A percentile compares a stretch with the other conserved stretches of the same genome.
These are phyloP conservation scores for Gnathonemus echidnorhynchus DNA, from an alignment of 2,113 vertebrate genomes.

Conservation along the genomic window DNA sequence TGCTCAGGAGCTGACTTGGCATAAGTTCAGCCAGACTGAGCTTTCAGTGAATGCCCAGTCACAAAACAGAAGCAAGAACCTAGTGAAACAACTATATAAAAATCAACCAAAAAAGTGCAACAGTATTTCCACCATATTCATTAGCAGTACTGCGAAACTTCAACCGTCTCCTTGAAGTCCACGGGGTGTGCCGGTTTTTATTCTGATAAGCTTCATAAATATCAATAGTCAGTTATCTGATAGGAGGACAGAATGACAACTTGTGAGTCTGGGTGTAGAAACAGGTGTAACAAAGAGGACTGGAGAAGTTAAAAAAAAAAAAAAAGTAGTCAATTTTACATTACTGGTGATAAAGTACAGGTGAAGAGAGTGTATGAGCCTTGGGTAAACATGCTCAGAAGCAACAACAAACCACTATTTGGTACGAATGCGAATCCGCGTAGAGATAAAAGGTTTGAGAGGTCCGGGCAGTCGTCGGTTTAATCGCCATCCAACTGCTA, in stretches of 20 bases:
- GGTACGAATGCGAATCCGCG: not conserved
- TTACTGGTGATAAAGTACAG: not conserved
- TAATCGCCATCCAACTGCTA: not conserved
- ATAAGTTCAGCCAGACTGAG: not conserved
- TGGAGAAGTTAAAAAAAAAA: not conserved
- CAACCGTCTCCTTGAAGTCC: not conserved
- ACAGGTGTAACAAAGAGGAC: not conserved
- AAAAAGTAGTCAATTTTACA: not conserved
- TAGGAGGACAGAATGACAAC: not conserved
- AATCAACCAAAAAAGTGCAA: not conserved
- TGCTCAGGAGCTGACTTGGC: not conserved
- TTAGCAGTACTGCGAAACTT: not conserved
- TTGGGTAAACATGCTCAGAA: not conserved
- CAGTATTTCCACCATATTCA: not conserved
- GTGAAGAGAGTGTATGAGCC: not conserved
- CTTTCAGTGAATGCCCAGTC: not conserved
- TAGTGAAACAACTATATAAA: not conserved
- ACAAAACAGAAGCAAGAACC: not conserved
- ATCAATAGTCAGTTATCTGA: not conserved
- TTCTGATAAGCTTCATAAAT: not conserved
- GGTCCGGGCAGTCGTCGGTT: not conserved
- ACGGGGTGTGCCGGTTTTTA: not conserved
- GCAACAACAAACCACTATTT: not conserved
- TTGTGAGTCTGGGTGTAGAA: not conserved
- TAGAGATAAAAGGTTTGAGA: not conserved